Evolutionary conservation across 2,113 vertebrate genomes (phyloP).

Genomic region (Egretta garzetta): DNA sequence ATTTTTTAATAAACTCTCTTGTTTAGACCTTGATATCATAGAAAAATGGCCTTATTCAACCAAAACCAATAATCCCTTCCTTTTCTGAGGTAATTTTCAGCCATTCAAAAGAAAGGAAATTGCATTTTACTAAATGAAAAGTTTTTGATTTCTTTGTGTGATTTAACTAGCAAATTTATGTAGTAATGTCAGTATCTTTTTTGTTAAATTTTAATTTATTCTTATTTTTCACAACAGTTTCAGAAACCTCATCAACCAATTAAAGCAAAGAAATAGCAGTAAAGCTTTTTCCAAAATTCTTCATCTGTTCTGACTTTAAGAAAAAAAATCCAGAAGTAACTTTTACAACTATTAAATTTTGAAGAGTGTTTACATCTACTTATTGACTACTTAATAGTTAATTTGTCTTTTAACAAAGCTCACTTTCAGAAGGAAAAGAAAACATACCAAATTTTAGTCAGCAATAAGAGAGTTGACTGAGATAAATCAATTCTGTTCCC

Average conservation of each 20-base stretch:
- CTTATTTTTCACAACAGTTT: background rate
- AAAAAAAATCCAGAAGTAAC: background rate
- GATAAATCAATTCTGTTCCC: background rate
- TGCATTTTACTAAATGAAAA: background rate
- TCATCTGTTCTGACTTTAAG: background rate
- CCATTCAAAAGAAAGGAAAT: background rate
- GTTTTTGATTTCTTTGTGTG: background rate
- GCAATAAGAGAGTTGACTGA: background rate
- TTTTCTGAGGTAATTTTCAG: background rate
- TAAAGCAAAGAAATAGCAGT: background rate
- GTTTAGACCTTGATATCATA: background rate
- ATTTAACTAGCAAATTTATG: background rate
- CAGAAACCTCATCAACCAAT: background rate
- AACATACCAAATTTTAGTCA: background rate
- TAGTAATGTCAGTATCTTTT: background rate
- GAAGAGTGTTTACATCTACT: background rate
- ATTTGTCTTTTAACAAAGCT: background rate
- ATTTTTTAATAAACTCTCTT: background rate
- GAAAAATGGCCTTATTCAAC: background rate
- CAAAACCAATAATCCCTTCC: background rate
- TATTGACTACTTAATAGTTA: background rate
- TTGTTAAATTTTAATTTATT: background rate
- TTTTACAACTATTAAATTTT: background rate
- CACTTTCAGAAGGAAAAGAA: background rate
- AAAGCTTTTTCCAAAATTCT: background rate